Base-by-base conservation (phyloP, 2,888 invertebrate species). In the Punctoribates punctum region DNA sequence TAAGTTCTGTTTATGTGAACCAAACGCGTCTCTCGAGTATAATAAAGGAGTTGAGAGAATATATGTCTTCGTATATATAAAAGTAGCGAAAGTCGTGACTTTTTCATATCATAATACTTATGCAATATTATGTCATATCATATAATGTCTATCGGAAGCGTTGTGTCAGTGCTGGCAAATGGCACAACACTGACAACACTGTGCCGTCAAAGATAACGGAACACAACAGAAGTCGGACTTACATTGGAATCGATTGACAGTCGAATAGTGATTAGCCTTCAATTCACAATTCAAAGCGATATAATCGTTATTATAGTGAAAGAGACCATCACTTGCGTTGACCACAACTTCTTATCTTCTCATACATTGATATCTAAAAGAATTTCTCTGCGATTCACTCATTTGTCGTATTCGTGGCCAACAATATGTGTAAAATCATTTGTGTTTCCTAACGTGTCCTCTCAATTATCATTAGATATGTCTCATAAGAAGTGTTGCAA, bases 131-230 rank as follows among this genome's bases (percentile, higher is more conserved):
- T 65, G 62, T 65, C 62, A 65, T 65, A 38, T 67, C 67, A 38
- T 67, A 38, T 67, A 67, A 67, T 67, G 67, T 67, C 38, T 25
- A 29, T 62, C 62, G 62, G 62, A 62, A 62, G 62, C 25, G 62
- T 38, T 67, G 67, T 67, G 38, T 67, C 67, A 67, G 38, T n/a
- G 6, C 15, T 34, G 67, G 34, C 38, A 67, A 34, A 67, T 57
- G 23, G n/a, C 62, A 67, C 67, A 67, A 38, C 17, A 34, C n/a
- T 9, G 27, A 34, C 34, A 34, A 34, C 34, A 34, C 60, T 20
- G 25, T 60, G 60, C 23, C 34, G 38, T 67, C 67, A 60, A 27
- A 27, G 60, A 60, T 67, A 67, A 67, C 34, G 38, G 34, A 34
- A 34, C 34, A 34, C n/a, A 38, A 67, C 34, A 67, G n/a, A 27